Evolutionary conservation across 2,797 vertebrate genomes (phyloP).

Genomic region (Basileuterus tristriatus): DNA sequence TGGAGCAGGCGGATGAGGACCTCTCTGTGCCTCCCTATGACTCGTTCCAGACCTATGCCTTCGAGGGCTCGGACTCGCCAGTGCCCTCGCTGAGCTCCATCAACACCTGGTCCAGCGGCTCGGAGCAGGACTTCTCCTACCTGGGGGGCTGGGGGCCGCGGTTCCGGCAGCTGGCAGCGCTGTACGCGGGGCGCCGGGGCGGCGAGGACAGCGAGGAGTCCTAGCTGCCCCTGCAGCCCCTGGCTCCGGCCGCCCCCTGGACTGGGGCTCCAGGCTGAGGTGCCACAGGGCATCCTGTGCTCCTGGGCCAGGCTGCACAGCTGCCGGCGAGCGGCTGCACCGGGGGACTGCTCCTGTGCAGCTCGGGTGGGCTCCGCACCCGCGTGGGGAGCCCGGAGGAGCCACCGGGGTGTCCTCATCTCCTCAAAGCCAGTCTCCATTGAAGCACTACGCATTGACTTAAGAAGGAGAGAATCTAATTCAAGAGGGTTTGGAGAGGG

Average conservation of each 20-base stretch:
- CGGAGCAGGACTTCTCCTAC: constrained; percentile 97
- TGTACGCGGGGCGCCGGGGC: constrained; percentile 85
- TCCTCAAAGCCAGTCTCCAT: neutral
- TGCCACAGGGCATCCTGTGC: fast-evolving
- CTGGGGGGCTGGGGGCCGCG: constrained; percentile 94
- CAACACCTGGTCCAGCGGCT: constrained; percentile 89
- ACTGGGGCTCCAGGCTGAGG: fast-evolving
- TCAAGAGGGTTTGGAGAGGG: neutral
- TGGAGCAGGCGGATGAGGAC: constrained; percentile 93
- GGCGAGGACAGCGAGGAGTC: constrained; percentile 86
- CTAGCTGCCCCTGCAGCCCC: constrained; percentile 71
- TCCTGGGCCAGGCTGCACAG: fast-evolving
- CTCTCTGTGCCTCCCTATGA: constrained; percentile 95
- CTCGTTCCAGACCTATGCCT: constrained; percentile 98
- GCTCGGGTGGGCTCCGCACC: neutral
- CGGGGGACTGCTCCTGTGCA: fast-evolving
- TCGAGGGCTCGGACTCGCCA: constrained; percentile 91
- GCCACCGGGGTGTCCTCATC: neutral
- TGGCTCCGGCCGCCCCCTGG: fast-evolving
- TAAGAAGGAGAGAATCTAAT: constrained; percentile 30
- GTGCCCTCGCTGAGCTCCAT: constrained; percentile 95
- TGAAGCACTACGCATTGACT: neutral
- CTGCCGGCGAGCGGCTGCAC: fast-evolving
- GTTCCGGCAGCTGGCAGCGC: constrained; percentile 93
- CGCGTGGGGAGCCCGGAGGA: fast-evolving